Evolutionary conservation across 2,113 vertebrate genomes (phyloP).

Genomic region (Sorex araneus): DNA sequence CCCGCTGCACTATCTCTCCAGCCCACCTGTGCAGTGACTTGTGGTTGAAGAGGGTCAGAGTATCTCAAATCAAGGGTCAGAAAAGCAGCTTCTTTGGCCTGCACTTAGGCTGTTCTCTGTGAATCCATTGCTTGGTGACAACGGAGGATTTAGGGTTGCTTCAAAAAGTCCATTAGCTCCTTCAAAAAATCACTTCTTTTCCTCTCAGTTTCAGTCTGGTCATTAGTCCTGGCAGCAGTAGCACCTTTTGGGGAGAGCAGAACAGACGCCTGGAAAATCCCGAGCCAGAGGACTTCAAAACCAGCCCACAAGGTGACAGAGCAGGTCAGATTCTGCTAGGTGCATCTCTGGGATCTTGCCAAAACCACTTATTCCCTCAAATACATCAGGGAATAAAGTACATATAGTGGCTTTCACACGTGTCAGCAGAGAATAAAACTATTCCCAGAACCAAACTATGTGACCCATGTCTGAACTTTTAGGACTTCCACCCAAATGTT

Average conservation of each 20-base stretch:
- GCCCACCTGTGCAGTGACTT: too few species aligned
- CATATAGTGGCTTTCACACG: background rate
- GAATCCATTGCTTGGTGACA: background rate
- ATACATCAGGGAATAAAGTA: too few species aligned
- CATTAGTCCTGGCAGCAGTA: background rate
- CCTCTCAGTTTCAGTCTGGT: background rate
- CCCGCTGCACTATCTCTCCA: too few species aligned
- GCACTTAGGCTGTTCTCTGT: background rate
- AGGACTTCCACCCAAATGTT: background rate
- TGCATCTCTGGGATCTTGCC: background rate
- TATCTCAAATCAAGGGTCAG: background rate
- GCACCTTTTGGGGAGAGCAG: background rate
- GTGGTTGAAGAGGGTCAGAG: background rate
- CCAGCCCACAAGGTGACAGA: fast-evolving
- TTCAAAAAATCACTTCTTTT: background rate
- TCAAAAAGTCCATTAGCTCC: background rate
- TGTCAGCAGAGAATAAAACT: background rate
- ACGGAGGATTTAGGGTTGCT: background rate
- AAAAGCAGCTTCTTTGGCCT: background rate
- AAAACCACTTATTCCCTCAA: background rate
- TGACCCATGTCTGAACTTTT: background rate
- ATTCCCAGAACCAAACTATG: background rate
- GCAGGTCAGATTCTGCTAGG: background rate
- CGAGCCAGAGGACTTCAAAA: background rate
- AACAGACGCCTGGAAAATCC: background rate